Base-by-base conservation (phyloP, 2,113 vertebrate genomes). In the Gallinago jamesoni region DNA sequence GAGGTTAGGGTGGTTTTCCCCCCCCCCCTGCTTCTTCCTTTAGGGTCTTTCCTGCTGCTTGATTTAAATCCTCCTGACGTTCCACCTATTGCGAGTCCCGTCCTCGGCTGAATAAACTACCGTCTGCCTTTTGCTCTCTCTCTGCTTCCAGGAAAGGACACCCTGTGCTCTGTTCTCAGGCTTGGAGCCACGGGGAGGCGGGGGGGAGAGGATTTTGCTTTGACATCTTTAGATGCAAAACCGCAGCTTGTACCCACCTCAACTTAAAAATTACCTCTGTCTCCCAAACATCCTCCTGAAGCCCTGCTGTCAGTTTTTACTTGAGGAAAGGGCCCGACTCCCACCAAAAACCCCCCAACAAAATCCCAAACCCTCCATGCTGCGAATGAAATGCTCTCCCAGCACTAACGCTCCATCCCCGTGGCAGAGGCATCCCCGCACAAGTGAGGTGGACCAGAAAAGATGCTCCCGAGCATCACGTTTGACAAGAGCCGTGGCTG, bases 31-130 rank as follows among this genome's bases (percentile, higher is more conserved):
- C 35, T 68, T 48, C 66, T 88, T 60, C 72, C 80, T 92, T 83
- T 60, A 84, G 90, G 87, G 59, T 84, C 59, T 52, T 68, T 63
- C 79, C 68, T 56, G 84, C 81, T 77, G 86, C 39, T 80, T 88
- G 86, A 96, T 96, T 96, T 98, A 97, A 97, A 88, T 85, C 92
- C 91, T 96, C 94, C 94, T 97, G 95, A 96, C 96, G 10, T 89
- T 88, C 87, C 91, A 90, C 91, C 91, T 94, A 94, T 90, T 93
- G 89, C 81, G n/a, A 94, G 50, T 35, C 84, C 84, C 14, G 9
- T 95, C 94, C 70, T 88, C 33, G 6, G 93, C 86, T 94, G 92
- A 96, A 90, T 64, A 91, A 91, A 93, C 72, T 83, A 55, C 43
- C 3, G 15, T 35, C 91, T 85, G 94, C 89, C 81, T 91, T 92